phyloP scores from a whole-genome alignment of 2,888 invertebrate genomes.

The Watsonalla cultraria region DNA sequence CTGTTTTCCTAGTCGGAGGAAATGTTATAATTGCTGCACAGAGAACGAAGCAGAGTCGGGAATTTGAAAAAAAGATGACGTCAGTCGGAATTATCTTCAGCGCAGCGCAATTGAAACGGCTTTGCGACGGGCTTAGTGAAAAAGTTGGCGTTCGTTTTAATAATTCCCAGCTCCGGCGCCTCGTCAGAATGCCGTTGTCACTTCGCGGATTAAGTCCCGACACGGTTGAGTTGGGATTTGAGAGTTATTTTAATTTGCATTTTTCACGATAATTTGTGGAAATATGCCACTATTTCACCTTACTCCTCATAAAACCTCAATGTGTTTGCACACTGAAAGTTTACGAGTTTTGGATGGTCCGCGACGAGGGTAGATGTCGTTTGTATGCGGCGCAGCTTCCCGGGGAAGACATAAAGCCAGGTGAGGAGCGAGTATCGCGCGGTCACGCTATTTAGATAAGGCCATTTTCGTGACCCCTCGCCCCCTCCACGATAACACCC shows the following conservation, averaged over 20 bases:
- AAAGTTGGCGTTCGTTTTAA: slow-evolving; percentile 80
- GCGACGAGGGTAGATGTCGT: slow-evolving; percentile 54
- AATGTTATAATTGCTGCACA: slow-evolving; percentile 78
- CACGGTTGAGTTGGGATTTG: slow-evolving; percentile 77
- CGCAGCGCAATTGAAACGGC: slow-evolving; percentile 79
- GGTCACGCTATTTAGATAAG: slow-evolving; percentile 76
- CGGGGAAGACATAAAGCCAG: slow-evolving; percentile 71
- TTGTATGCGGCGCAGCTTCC: slow-evolving; percentile 64
- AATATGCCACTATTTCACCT: slow-evolving; percentile 38
- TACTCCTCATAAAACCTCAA: slow-evolving; percentile 10
- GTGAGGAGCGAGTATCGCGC: slow-evolving; percentile 66
- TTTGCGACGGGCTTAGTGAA: slow-evolving; percentile 78
- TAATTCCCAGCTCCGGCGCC: slow-evolving; percentile 78
- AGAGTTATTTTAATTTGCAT: slow-evolving; percentile 77
- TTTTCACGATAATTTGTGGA: slow-evolving; percentile 59
- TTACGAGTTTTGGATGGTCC: slow-evolving; percentile 52
- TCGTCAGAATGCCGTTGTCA: slow-evolving; percentile 79
- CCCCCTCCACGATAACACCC: slow-evolving; percentile 48
- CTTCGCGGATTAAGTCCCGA: slow-evolving; percentile 77
- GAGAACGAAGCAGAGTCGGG: slow-evolving; percentile 72
- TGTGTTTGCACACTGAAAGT: slow-evolving; percentile 47
- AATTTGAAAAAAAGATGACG: slow-evolving; percentile 78
- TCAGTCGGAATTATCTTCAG: slow-evolving; percentile 79
- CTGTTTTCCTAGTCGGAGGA: slow-evolving; percentile 77
- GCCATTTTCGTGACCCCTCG: slow-evolving; percentile 58